phyloP scores from a whole-genome alignment of 2,797 vertebrate species.

The Leucoraja ocellata region DNA sequence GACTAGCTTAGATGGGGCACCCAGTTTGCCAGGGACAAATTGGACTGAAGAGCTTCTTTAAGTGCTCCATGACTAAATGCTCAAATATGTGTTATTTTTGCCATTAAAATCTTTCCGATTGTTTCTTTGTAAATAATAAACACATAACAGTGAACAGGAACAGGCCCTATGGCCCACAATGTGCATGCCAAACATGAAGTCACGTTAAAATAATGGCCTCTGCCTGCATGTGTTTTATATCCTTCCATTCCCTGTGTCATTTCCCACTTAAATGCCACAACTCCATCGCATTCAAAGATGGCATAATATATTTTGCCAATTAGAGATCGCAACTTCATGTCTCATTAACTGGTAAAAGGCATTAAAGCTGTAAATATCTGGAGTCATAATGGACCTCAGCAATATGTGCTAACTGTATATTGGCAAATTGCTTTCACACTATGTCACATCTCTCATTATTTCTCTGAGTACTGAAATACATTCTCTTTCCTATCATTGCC shows the following conservation, averaged over 20 bases:
- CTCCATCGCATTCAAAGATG: background rate
- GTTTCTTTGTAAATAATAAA: background rate
- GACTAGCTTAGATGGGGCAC: too few species aligned
- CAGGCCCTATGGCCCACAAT: too few species aligned
- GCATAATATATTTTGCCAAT: background rate
- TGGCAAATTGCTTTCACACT: background rate
- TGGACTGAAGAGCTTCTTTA: too few species aligned
- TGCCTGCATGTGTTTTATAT: too few species aligned
- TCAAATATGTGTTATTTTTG: background rate
- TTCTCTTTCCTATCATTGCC: slow-evolving; percentile 15
- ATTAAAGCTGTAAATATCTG: background rate
- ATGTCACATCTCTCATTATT: slow-evolving; percentile 18
- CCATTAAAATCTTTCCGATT: background rate
- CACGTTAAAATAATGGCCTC: too few species aligned
- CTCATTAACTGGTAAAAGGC: background rate
- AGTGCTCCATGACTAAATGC: background rate
- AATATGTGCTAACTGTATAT: background rate
- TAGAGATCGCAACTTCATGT: background rate
- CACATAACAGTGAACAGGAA: too few species aligned
- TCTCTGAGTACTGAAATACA: slow-evolving; percentile 12
- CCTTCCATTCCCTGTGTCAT: too few species aligned
- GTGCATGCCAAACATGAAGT: too few species aligned
- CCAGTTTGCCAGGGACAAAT: too few species aligned
- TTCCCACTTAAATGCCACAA: too few species aligned
- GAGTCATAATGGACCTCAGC: background rate